Evolutionary conservation across 2,113 vertebrate genomes (phyloP).

Genomic region (Nesospiza acunhae): DNA sequence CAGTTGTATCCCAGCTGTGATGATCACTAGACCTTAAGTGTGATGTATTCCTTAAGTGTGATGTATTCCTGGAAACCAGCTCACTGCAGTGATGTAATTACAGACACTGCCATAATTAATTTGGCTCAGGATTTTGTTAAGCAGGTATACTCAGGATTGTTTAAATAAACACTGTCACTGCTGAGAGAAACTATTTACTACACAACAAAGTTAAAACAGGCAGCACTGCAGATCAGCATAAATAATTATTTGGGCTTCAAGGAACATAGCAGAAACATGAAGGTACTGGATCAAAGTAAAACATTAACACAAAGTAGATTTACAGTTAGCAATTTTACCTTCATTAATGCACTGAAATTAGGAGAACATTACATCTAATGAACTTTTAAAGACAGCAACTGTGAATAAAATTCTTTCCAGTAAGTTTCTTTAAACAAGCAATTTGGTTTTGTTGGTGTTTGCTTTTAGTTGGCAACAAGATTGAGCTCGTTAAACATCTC

Average conservation of each 20-base stretch:
- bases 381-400: background rate
- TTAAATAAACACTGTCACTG: constrained; percentile 7
- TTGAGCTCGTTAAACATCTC: background rate
- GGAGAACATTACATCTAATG: background rate
- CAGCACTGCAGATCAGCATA: background rate
- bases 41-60: background rate
- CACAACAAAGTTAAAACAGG: background rate
- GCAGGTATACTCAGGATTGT: background rate
- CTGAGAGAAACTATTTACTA: background rate
- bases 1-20: background rate
- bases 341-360: background rate
- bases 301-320: background rate
- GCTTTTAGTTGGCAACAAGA: background rate
- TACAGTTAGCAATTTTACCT: background rate
- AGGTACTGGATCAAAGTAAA: background rate
- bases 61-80: background rate
- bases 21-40: background rate
- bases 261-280: fast-evolving
- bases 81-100: background rate
- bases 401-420: background rate
- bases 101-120: background rate
- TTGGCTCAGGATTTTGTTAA: background rate
- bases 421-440: background rate
- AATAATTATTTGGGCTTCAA: background rate
- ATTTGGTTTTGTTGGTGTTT: background rate